Base-by-base conservation (phyloP, 2,888 invertebrate species). In the Perizoma flavofasciatum region DNA sequence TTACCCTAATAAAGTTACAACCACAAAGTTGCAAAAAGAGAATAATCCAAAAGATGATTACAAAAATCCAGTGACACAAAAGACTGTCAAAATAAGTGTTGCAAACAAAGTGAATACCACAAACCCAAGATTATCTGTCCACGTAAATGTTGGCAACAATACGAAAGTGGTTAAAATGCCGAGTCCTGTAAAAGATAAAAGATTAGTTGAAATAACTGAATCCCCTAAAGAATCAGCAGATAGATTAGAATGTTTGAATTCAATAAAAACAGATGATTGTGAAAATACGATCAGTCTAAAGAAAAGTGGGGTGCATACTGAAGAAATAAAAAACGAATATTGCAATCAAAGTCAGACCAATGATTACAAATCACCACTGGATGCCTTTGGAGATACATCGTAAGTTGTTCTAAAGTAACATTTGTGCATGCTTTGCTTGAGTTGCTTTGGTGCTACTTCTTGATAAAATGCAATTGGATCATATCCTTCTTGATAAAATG, bases 351-450 rank as follows among this genome's bases (percentile, higher is more conserved):
- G 60, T 62, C 47, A 49, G 41, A 67, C 54, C 1, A 76, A 82
- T 65, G 91, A 92, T 70, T 92, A 92, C 63, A 80, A 78, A 75
- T 92, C 92, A 6, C 92, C 92, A 34, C 69, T 92, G 37, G 85
- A 85, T 62, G 83, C 90, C 32, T 81, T 91, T 69, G 81, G 77
- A 57, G 69, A 68, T 53, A 79, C 74, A 53, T 79, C 74, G 89
- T 89, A 84, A 89, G 88, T 85, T 67, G 35, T 11, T 35, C 40
- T 53, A 35, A 9, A 40, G 3, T 34, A 46, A 35, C 48, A 41
- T 50, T 8, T 39, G 34, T 35, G 9, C 32, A 47, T 10, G 41
- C 46, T 40, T 45, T 8, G 5, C 33, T 11, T 10, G 32, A 22
- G 22, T 22, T 22, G 22, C 22, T 22, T 22, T 22, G 22, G 3